Percentiles rank a stretch among this genome's conserved stretches.
These are phyloP conservation scores for Amblyjoppa proteus DNA, from an alignment of 2,888 invertebrate species.

Conservation along the genomic window DNA sequence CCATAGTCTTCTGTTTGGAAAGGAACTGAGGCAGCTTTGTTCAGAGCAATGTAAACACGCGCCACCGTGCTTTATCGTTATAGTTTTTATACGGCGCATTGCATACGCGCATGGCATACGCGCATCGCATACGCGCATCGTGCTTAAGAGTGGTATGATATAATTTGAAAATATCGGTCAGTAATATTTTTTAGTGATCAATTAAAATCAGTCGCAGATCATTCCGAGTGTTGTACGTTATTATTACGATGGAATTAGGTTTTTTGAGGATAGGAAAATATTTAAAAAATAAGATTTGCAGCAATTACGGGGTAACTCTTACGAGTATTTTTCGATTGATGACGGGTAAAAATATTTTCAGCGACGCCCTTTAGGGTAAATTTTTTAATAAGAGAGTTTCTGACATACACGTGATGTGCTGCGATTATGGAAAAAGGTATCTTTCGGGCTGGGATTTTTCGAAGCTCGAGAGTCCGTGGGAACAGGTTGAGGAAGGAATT, in stretches of 20 bases:
- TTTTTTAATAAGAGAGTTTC: neutral
- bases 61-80: neutral
- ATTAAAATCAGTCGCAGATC: too few relatives aligned
- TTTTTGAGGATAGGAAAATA: too few relatives aligned
- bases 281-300: too few relatives aligned
- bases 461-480: constrained; percentile 40
- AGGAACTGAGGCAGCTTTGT: neutral
- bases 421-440: neutral
- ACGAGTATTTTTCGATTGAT: too few relatives aligned
- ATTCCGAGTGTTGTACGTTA: too few relatives aligned
- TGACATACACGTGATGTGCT: neutral
- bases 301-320: too few relatives aligned
- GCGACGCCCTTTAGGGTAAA: neutral
- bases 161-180: neutral
- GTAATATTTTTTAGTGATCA: neutral
- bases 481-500: constrained; percentile 46
- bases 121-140: neutral
- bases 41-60: neutral
- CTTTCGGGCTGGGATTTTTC: neutral
- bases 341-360: neutral
- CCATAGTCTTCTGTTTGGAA: neutral
- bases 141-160: neutral
- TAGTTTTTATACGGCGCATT: neutral
- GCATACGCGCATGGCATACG: neutral
- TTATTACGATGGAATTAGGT: neutral